Evolutionary conservation across 2,113 vertebrate genomes (phyloP), one percentile per base, ranked within the genome.

Genomic region (Chinchilla lanigera): DNA sequence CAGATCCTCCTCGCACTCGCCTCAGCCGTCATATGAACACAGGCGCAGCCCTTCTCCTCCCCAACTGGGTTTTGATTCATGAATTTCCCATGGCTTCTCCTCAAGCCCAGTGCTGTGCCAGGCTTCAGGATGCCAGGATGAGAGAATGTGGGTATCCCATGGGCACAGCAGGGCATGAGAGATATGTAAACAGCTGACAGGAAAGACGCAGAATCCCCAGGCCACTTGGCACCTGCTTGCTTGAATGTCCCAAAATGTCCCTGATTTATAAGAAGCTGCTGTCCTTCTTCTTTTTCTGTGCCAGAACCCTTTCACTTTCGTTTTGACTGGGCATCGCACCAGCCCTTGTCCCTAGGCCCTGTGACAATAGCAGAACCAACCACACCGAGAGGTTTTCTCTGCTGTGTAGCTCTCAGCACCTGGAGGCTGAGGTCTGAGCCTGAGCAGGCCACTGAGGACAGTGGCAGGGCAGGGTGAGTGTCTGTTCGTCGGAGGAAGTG

Each of bases 261-360:
- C 19, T 0, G n/a, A 5, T 84, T 78, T 67, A 20, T 52, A 82
- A 78, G 87, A 89, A 65, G 78, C 60, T 33, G 83, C 28, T 33
- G 0, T 73, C 7, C 60, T 33, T 30, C 77, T 86, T 47, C 30
- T 19, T n/a, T 47, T 60, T 38, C 61, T 50, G 20, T 56, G 44
- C n/a, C 78, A 9, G 20, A 2, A 0, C 14, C 9, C 69, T 95
- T 93, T 96, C 26, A 44, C 81, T 98, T 97, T 98, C 71, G 0
- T 41, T 95, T 95, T 87, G 61, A 28, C n/a, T n/a, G 60, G 89
- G 60, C 50, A 56, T 22, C 0, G 13, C 2, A 71, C 50, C 58
- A 82, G 58, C 47, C 4, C 4, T 30, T 33, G 3, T 67, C 52
- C 65, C 58, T 3, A 13, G n/a, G 20, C 35, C 33, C 47, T 2